phyloP scores from a whole-genome alignment of 1,140 invertebrate genomes.

The Ooceraea biroi region DNA sequence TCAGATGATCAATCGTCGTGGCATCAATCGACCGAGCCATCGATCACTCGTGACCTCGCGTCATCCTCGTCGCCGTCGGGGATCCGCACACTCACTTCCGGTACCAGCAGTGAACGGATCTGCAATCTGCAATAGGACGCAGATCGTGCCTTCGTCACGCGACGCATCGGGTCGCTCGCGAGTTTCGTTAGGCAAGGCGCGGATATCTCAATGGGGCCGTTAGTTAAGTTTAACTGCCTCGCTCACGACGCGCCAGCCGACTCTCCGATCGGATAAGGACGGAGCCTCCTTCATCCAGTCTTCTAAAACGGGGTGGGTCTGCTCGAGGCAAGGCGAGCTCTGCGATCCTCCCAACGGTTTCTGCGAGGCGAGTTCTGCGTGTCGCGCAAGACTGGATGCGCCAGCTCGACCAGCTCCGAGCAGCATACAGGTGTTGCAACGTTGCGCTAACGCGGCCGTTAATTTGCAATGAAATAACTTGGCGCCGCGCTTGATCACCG shows the following conservation, averaged over 20 bases:
- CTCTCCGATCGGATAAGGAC: conserved; percentile 71
- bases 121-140: too few relatives aligned
- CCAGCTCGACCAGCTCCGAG: conserved; percentile 9
- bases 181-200: conserved; percentile 58
- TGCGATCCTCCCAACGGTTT: conserved; percentile 11
- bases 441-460: conserved; percentile 30
- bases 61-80: conserved; percentile 53
- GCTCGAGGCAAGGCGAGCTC: neutral
- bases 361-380: neutral
- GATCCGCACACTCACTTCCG: conserved; percentile 57
- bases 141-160: conserved; percentile 3
- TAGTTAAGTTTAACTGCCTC: conserved; percentile 80
- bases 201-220: conserved; percentile 81
- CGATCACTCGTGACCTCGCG: conserved; percentile 68
- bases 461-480: conserved; percentile 51
- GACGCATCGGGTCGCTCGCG: conserved; percentile 23
- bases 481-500: conserved; percentile 6
- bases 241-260: conserved; percentile 67
- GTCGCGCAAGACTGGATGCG: conserved; percentile 17
- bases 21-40: conserved; percentile 55
- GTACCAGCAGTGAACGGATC: conserved; percentile 41
- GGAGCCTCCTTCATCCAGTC: conserved; percentile 2
- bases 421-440: conserved; percentile 24
- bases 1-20: conserved; percentile 68
- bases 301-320: conserved; percentile 4